Conservation (phyloP, 2,797 vertebrate species). For the Melanotaenia parkinsoni region DNA sequence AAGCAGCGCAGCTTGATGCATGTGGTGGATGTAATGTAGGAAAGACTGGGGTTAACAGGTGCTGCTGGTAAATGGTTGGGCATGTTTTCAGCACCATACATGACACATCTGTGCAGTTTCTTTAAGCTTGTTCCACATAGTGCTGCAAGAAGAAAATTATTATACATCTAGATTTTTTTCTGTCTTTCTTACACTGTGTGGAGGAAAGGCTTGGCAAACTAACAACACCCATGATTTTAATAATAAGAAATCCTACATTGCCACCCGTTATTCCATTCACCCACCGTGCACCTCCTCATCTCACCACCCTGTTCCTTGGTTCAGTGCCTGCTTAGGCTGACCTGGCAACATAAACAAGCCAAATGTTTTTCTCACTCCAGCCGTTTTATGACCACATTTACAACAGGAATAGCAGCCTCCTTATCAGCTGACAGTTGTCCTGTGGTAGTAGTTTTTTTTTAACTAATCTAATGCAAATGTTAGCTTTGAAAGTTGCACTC, state of each 20-base stretch:
- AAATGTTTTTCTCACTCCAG: conserved; percentile 69
- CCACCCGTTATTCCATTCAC: conserved; percentile 4
- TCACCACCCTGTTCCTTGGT: conserved; percentile 34
- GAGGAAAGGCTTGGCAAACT: conserved; percentile 50
- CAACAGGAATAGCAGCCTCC: conserved; percentile 47
- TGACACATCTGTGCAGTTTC: conserved; percentile 5
- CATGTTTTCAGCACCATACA: conserved; percentile 12
- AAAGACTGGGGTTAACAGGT: conserved; percentile 50
- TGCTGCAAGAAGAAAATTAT: neutral
- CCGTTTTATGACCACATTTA: conserved; percentile 66
- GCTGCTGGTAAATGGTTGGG: conserved; percentile 29
- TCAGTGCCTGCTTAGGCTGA: conserved; percentile 65
- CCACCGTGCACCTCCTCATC: conserved; percentile 10
- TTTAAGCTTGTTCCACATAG: conserved; percentile 10
- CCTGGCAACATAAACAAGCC: conserved; percentile 70
- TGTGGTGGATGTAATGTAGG: conserved; percentile 26
- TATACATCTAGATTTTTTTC: conserved; percentile 12
- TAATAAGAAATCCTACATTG: conserved; percentile 61
- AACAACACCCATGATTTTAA: conserved; percentile 65
- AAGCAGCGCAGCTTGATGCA: conserved; percentile 23
- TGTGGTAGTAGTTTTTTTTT: conserved; percentile 14
- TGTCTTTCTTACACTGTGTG: neutral
- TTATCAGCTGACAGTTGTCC: conserved; percentile 61
- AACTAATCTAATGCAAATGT: conserved; percentile 40
- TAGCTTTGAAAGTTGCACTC: conserved; percentile 28